Evolutionary conservation across 2,888 invertebrate species (phyloP).

Genomic region (Phyllotreta striolata): DNA sequence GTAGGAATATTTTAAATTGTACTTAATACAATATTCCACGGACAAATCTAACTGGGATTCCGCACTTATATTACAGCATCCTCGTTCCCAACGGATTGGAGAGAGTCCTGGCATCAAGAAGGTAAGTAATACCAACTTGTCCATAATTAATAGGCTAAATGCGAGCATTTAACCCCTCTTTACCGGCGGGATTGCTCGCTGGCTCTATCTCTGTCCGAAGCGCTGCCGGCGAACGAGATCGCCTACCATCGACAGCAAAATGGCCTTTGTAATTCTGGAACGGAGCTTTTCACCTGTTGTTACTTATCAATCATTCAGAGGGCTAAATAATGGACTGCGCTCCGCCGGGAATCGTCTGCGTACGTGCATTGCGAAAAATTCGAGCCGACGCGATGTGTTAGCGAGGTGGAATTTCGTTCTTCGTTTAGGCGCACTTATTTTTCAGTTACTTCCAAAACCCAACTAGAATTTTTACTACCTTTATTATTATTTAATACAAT

Average conservation of each 20-base stretch:
- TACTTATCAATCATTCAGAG: slow-evolving; percentile 53
- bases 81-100: slow-evolving; percentile 59
- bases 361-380: slow-evolving; percentile 33
- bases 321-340: slow-evolving; percentile 57
- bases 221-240: slow-evolving; percentile 14
- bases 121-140: slow-evolving; percentile 59
- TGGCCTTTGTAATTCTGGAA: slow-evolving; percentile 40
- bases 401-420: slow-evolving; percentile 26
- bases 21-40: too few species aligned
- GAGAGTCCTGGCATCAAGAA: slow-evolving; percentile 62
- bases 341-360: slow-evolving; percentile 45
- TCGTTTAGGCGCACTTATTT: slow-evolving; percentile 13
- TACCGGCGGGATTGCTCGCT: slow-evolving; percentile 21
- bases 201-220: slow-evolving; percentile 21
- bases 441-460: too few species aligned
- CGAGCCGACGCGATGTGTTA: neutral
- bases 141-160: slow-evolving; percentile 58
- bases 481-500: too few species aligned
- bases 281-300: slow-evolving; percentile 55
- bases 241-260: slow-evolving; percentile 33
- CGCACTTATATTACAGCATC: slow-evolving; percentile 53
- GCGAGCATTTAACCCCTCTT: slow-evolving; percentile 58
- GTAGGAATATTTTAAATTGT: too few species aligned
- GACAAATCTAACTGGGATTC: slow-evolving; percentile 37
- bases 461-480: too few species aligned